A percentile compares a stretch with the other conserved stretches of the same genome.
Conservation (phyloP, 1,140 invertebrate genomes). For the Ceratina japonica region DNA sequence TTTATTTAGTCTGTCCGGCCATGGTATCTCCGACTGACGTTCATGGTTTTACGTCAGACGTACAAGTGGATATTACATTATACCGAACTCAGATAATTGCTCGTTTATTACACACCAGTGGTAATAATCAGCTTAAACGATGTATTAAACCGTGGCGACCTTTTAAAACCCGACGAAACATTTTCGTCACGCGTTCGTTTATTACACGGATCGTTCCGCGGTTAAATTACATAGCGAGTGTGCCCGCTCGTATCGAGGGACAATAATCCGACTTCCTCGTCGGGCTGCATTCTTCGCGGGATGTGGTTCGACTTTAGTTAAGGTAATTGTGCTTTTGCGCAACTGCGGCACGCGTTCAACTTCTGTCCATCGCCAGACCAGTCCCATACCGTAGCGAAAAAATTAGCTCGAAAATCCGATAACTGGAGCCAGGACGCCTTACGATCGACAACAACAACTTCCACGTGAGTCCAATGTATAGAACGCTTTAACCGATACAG, state of each 20-base stretch:
- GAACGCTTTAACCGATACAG: too few species aligned
- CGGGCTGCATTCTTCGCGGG: constrained; percentile 32
- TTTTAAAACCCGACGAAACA: not conserved
- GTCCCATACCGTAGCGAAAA: too few species aligned
- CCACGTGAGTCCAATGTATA: too few species aligned
- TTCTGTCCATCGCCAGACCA: constrained; percentile 21
- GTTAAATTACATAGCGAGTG: constrained; percentile 5
- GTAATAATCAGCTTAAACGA: not conserved
- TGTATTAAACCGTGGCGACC: not conserved
- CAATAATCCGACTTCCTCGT: constrained; percentile 24
- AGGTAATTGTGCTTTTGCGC: constrained; percentile 41
- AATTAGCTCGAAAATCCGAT: too few species aligned
- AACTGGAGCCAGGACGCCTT: too few species aligned
- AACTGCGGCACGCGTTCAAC: constrained; percentile 31
- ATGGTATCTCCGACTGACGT: not conserved
- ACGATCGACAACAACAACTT: too few species aligned
- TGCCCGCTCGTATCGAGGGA: too few species aligned
- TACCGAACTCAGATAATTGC: constrained; percentile 7
- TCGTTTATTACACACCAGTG: not conserved
- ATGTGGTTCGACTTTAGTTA: constrained; percentile 27
- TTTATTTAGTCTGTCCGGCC: constrained; percentile 14
- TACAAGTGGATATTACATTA: constrained; percentile 18
- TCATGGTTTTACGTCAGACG: constrained; percentile 5
- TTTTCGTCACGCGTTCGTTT: not conserved
- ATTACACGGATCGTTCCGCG: not conserved